Percentiles rank a stretch among this genome's conserved stretches.
Conservation (phyloP, 2,888 invertebrate genomes). For the Drosophila imparisetae region DNA sequence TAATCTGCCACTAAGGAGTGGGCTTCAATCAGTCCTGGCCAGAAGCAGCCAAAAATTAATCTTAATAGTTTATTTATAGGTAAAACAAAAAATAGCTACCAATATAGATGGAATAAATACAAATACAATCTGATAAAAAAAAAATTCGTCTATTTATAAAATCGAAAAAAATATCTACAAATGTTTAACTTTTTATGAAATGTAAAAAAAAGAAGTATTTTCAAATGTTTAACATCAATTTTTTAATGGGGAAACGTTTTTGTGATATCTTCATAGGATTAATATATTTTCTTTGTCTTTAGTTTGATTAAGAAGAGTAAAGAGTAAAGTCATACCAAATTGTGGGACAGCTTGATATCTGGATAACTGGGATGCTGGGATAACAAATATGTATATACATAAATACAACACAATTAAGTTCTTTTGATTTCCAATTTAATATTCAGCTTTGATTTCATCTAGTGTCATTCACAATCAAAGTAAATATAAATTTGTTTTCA, state of each 20-base stretch:
- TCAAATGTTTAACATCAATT: background rate
- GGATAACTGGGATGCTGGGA: too few relatives aligned
- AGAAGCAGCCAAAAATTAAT: background rate
- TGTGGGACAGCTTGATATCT: background rate
- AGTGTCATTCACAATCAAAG: background rate
- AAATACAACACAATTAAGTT: background rate
- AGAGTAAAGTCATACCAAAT: background rate
- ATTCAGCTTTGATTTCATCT: background rate
- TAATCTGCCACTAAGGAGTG: background rate
- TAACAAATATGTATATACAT: too few relatives aligned
- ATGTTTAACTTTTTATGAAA: too few relatives aligned
- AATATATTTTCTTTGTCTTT: background rate
- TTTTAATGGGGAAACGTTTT: background rate
- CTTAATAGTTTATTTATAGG: background rate
- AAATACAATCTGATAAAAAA: background rate
- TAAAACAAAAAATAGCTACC: background rate
- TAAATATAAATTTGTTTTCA: background rate
- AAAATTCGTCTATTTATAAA: background rate
- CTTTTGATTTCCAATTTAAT: background rate
- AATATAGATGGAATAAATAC: background rate
- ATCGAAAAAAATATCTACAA: too few relatives aligned
- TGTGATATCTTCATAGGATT: fast-evolving
- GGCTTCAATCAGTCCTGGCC: background rate
- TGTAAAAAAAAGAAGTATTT: background rate
- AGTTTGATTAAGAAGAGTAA: background rate